phyloP scores from a whole-genome alignment of 2,113 vertebrate genomes.

The Eretmochelys imbricata region DNA sequence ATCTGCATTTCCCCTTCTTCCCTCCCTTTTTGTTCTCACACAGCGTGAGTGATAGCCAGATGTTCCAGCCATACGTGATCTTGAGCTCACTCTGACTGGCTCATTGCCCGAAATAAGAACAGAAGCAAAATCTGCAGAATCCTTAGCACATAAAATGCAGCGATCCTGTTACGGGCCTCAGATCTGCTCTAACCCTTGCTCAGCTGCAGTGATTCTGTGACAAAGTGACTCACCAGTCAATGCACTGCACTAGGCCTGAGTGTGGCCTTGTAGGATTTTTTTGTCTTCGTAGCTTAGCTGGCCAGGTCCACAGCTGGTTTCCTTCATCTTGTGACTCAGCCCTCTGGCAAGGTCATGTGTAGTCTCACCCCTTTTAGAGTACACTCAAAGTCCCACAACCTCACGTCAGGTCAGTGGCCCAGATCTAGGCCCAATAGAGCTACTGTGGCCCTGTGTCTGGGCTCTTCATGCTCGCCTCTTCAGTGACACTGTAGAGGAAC shows the following conservation, averaged over 20 bases:
- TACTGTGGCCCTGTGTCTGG: neutral
- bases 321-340: neutral
- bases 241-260: neutral
- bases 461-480: neutral
- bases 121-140: neutral
- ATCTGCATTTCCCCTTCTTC: neutral
- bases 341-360: neutral
- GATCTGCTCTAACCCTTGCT: neutral
- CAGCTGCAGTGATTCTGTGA: neutral
- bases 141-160: neutral
- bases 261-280: neutral
- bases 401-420: neutral
- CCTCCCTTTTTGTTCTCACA: neutral
- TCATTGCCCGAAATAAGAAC: neutral
- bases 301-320: neutral
- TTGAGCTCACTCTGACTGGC: neutral
- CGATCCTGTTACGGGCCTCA: neutral
- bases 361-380: neutral
- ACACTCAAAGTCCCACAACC: neutral
- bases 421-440: neutral
- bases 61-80: neutral
- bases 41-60: neutral
- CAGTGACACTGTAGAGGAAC: neutral
- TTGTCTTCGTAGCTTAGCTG: fast-evolving
- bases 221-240: neutral